A percentile compares a stretch with the other conserved stretches of the same genome.
Evolutionary conservation across 2,797 vertebrate genomes (phyloP).

Genomic region (Pygocentrus nattereri): DNA sequence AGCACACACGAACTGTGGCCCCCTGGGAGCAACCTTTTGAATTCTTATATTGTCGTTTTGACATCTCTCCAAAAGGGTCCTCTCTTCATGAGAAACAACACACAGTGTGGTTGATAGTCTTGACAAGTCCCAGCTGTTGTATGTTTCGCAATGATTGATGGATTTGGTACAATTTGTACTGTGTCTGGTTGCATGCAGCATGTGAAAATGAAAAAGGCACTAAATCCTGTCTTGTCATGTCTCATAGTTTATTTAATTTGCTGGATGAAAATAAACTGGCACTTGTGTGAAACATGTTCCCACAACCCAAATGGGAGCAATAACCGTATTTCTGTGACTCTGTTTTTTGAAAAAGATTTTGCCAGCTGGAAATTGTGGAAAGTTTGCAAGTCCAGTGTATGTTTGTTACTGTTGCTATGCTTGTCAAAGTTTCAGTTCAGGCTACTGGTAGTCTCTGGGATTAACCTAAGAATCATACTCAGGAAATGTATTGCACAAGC

Average conservation of each 20-base stretch:
- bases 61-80: background rate
- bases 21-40: background rate
- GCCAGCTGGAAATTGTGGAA: background rate
- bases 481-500: too few relatives aligned
- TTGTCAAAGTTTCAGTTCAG: too few relatives aligned
- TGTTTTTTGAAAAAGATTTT: background rate
- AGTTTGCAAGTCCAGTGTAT: too few relatives aligned
- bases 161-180: background rate
- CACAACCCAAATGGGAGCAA: background rate
- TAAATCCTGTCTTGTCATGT: conserved; percentile 1
- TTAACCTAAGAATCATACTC: too few relatives aligned
- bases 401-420: too few relatives aligned
- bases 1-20: background rate
- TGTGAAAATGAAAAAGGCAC: background rate
- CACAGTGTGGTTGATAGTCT: background rate
- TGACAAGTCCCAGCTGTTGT: conserved; percentile 1
- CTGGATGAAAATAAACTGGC: background rate
- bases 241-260: background rate
- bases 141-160: background rate
- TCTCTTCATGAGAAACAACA: background rate
- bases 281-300: background rate
- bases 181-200: background rate
- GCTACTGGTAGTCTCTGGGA: too few relatives aligned
- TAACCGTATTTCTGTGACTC: background rate
- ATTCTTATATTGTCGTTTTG: background rate